Evolutionary conservation across 2,113 vertebrate genomes (phyloP), one percentile per base, ranked within the genome.

Genomic region (Sander vitreus): DNA sequence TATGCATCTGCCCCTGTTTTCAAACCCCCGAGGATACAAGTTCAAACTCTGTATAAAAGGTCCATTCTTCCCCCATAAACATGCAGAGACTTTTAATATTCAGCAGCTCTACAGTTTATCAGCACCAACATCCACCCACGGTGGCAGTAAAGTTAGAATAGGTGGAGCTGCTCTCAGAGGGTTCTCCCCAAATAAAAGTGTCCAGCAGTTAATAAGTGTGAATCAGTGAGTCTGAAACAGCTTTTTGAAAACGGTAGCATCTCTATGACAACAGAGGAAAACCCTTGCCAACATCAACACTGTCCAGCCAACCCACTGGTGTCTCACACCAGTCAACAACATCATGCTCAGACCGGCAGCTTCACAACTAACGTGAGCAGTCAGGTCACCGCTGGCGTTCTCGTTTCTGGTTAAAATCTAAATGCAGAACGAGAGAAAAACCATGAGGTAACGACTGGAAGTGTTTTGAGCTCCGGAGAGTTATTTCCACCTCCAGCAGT

Each of bases 221-320:
- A 70, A 67, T 47, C 48, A 55, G 8, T 48, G 68, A 85, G 64
- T 83, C 80, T 84, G 68, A 66, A 43, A 23, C 18, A 7, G 70
- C 53, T 73, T 39, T 2, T 84, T 55, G 33, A 30, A 90, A 81
- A 78, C 64, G 13, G 79, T 47, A 60, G 54, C 18, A 43, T 89
- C 73, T 82, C 87, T 58, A 85, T 85, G 82, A 76, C 19, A 6
- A 84, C 85, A 10, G 58, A 30, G 39, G 15, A 57, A 27, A 79
- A 75, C 58, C 23, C 77, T 25, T 78, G 78, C 72, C 76, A 62
- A 72, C 64, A 66, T 82, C 75, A 84, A 70, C 83, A 21, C 0
- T 19, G 12, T 15, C 8, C 33, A 67, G 73, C 75, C 2, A 30
- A 30, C 18, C 51, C 27, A 18, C 53, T 11, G 2, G n/a, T 1